Base-by-base conservation (phyloP, 2,113 vertebrate genomes). In the Onychorhynchus coronatus region DNA sequence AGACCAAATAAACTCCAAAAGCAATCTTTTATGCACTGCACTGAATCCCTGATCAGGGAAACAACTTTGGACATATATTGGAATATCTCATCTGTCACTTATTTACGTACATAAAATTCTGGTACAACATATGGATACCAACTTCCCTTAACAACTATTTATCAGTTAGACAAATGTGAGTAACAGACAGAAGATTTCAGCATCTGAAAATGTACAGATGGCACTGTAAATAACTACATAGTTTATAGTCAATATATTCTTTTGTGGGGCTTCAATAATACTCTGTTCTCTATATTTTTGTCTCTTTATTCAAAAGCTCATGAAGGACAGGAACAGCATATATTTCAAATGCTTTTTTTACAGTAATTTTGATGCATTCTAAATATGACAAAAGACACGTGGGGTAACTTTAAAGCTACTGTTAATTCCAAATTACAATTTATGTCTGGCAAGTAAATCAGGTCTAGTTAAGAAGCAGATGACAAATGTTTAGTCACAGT, bases 401-500 rank as follows among this genome's bases (percentile, higher is more conserved):
- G 3, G 56, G 6, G 22, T 46, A 85, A 59, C 37, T 80, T 75
- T 81, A 84, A 89, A 78, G 59, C 16, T 82, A 47, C 18, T 52
- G 33, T 70, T 85, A 75, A 85, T 81, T 89, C 58, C 5, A 2
- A 85, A 78, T 74, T 74, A 72, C 17, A 74, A 46, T 3, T 42
- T 80, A n/a, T 7, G 2, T n/a, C 66, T 79, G 31, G 33, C 25
- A 77, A 93, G 53, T 31, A 92, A 87, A 78, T 62, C 39, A 8
- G n/a, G 33, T 53, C 35, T 53, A 8, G 2, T 70, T 81, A 86
- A 81, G 86, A 65, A 35, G 63, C 35, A 79, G 62, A 41, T 73
- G 49, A 50, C 84, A 98, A 97, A 92, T 62, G 89, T 85, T 97
- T 98, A 89, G 73, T 85, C 83, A 96, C 92, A 98, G 81, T 96